Evolutionary conservation across 2,797 vertebrate genomes (phyloP).

Genomic region (Synanceia verrucosa): DNA sequence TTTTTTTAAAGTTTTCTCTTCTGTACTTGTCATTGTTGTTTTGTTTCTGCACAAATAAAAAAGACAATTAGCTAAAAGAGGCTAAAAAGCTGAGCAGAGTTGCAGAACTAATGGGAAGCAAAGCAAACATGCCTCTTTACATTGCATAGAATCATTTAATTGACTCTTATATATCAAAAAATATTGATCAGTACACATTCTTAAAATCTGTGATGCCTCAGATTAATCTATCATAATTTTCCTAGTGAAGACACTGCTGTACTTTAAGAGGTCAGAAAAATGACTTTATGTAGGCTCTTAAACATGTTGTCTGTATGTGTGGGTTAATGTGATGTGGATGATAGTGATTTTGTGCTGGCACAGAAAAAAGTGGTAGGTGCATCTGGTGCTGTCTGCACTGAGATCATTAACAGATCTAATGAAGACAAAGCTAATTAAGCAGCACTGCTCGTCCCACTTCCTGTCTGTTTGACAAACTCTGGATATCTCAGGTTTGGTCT

Average conservation of each 20-base stretch:
- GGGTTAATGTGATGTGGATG: neutral
- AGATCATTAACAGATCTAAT: conserved; percentile 70
- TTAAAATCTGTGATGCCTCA: no score
- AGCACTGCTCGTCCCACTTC: conserved; percentile 21
- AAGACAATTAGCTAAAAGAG: neutral
- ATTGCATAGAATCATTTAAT: neutral
- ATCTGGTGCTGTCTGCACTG: conserved; percentile 41
- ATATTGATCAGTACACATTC: neutral
- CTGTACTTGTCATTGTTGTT: no score
- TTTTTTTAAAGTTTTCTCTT: no score
- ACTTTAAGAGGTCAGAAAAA: neutral
- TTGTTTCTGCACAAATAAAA: no score
- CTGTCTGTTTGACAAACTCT: neutral
- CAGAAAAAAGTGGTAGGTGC: conserved; percentile 16
- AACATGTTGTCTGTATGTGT: neutral
- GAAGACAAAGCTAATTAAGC: conserved; percentile 62
- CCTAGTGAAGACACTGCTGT: neutral
- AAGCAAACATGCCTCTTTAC: neutral
- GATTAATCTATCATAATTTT: neutral
- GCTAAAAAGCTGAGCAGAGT: neutral
- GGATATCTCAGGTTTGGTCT: no score
- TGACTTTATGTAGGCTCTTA: neutral
- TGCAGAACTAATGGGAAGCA: neutral
- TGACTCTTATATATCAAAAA: neutral
- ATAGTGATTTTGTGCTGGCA: conserved; percentile 2